Evolutionary conservation across 2,113 vertebrate species (phyloP), one percentile per base, ranked within the genome.

Genomic region (Suncus etruscus): DNA sequence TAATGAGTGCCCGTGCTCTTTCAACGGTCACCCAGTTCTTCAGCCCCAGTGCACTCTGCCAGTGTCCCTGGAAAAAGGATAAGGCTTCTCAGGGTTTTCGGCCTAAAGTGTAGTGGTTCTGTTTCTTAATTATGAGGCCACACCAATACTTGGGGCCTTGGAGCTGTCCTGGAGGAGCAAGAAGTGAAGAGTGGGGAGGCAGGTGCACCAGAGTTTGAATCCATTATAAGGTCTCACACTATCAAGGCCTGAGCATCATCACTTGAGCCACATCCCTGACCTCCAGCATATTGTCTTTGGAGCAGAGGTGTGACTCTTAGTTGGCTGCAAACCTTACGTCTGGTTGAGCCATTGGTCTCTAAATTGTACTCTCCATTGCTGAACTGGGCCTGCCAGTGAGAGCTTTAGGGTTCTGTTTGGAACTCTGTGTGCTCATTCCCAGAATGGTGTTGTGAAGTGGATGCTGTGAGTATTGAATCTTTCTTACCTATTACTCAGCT

Each of bases 361-460:
- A 18, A 47, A 8, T 15, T 39, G 22, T 14, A 25, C 54, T 31
- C 50, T 66, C 7, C 4, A 2, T 22, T 69, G 80, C 63, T 66
- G 0, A 10, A 51, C 29, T 39, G 15, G 80, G 16, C 45, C 2
- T 3, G 25, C 1, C 5, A 0, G 1, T 11, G 0, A 24, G 27
- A 11, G 9, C 54, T 58, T 32, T 15, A 3, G 65, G 74, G 29
- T 11, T 14, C 4, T 32, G 0, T 24, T 48, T 3, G 18, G 29
- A n/a, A 18, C 63, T 8, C 15, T 7, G 20, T 0, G 29, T 32
- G 48, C 9, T 11, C 4, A 1, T 31, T 12, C 61, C 68, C 51
- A 11, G 68, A 12, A 3, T 51, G 14, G 45, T 2, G 47, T 25
- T 29, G 32, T 4, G 1, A 3, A 8, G 25, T 10, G 4, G 58